These are phyloP conservation scores for Cryptocheilus praepositus DNA, from an alignment of 2,888 invertebrate genomes.

Conservation along the genomic window DNA sequence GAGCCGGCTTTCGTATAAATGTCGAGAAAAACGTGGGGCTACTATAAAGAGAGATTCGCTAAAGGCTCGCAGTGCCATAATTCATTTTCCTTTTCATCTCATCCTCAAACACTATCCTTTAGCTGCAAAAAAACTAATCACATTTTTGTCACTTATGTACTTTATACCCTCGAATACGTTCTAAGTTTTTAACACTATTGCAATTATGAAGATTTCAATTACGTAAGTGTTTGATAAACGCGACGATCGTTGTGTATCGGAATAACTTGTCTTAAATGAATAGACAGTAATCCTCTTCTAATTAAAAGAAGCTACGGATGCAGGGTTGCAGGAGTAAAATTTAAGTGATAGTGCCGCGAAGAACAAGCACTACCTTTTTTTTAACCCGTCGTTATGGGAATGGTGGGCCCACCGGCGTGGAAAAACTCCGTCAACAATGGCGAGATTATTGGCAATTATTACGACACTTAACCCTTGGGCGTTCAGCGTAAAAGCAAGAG, in stretches of 20 bases:
- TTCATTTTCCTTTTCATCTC: background rate
- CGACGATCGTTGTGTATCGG: no score
- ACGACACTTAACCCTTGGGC: slow-evolving; percentile 59
- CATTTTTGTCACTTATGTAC: no score
- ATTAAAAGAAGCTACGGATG: no score
- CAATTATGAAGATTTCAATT: no score
- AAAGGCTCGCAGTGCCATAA: background rate
- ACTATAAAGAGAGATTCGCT: slow-evolving; percentile 21
- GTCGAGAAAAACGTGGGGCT: slow-evolving; percentile 28
- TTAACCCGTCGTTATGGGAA: slow-evolving; percentile 1
- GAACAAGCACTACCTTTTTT: background rate
- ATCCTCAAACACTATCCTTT: background rate
- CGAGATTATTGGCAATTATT: slow-evolving; percentile 64
- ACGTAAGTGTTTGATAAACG: no score
- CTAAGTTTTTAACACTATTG: no score
- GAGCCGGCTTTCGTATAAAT: slow-evolving; percentile 32
- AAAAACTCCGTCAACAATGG: slow-evolving; percentile 45
- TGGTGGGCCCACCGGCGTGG: background rate
- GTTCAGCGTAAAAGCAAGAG: slow-evolving; percentile 50
- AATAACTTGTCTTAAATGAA: no score
- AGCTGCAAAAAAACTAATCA: background rate
- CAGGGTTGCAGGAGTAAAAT: no score
- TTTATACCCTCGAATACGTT: no score
- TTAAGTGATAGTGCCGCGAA: no score
- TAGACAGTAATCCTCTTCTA: no score